These are phyloP conservation scores for Drosophila formosana DNA, from an alignment of 2,888 invertebrate genomes.

Conservation along the genomic window DNA sequence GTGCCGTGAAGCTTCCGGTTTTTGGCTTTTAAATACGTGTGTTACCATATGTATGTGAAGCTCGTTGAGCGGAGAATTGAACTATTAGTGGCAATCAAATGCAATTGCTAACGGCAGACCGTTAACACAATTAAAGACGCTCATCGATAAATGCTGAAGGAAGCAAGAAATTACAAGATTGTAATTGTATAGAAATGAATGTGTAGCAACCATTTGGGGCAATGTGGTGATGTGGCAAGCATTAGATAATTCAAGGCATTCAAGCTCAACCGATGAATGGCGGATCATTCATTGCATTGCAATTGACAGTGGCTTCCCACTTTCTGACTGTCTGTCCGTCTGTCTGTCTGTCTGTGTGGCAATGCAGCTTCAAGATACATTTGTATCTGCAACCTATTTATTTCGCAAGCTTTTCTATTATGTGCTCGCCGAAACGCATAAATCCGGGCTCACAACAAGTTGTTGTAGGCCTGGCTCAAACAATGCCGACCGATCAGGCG, in stretches of 20 bases:
- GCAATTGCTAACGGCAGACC: neutral
- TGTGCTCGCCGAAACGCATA: constrained; percentile 49
- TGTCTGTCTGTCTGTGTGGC: constrained; percentile 7
- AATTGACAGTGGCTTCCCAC: constrained; percentile 43
- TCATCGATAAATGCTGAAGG: constrained; percentile 7
- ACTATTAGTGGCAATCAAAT: neutral
- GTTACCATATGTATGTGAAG: no score
- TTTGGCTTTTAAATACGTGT: neutral
- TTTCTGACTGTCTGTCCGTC: neutral
- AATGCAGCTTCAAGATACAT: constrained; percentile 31
- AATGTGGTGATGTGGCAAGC: constrained; percentile 13
- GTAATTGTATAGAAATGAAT: neutral
- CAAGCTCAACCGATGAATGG: constrained; percentile 36
- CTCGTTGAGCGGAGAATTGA: neutral
- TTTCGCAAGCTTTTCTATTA: constrained; percentile 52
- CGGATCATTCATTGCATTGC: constrained; percentile 42
- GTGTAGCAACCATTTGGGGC: neutral
- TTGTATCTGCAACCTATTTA: constrained; percentile 5
- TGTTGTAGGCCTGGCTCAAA: constrained; percentile 47
- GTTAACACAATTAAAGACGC: constrained; percentile 6
- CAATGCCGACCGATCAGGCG: constrained; percentile 52
- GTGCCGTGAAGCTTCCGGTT: constrained; percentile 16
- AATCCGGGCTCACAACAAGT: constrained; percentile 27
- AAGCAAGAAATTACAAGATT: constrained; percentile 14
- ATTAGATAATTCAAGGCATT: constrained; percentile 49